Evolutionary conservation across 2,888 invertebrate species (phyloP).

Genomic region (Tethea ocularis): DNA sequence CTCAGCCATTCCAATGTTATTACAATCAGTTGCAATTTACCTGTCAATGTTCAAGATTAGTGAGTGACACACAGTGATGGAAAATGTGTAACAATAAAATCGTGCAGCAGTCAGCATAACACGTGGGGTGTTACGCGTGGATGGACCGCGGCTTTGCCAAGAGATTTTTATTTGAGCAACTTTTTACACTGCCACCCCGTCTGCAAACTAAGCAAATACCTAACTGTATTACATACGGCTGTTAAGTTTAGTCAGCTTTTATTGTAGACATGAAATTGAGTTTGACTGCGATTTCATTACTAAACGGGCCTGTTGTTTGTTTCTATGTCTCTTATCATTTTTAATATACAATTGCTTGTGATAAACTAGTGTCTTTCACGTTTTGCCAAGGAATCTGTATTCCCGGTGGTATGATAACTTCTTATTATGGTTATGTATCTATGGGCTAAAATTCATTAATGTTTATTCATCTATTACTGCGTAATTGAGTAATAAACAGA

Average conservation of each 20-base stretch:
- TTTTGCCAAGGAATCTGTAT: too few relatives aligned
- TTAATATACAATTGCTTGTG: neutral
- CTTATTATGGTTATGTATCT: too few relatives aligned
- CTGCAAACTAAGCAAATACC: conserved; percentile 80
- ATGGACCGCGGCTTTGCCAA: conserved; percentile 52
- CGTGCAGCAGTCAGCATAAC: conserved; percentile 57
- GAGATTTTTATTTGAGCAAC: conserved; percentile 79
- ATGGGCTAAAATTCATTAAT: too few relatives aligned
- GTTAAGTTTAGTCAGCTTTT: conserved; percentile 11
- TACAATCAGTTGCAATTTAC: neutral
- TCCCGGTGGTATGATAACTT: too few relatives aligned
- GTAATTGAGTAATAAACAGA: too few relatives aligned
- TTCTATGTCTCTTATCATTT: neutral
- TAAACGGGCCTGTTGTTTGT: neutral
- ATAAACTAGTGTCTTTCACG: too few relatives aligned
- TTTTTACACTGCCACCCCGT: conserved; percentile 76
- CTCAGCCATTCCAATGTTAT: neutral
- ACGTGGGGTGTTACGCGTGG: conserved; percentile 64
- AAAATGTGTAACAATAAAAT: conserved; percentile 52
- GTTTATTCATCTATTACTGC: too few relatives aligned
- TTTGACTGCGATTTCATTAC: neutral
- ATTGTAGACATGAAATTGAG: neutral
- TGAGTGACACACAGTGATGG: conserved; percentile 23
- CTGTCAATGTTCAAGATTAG: conserved; percentile 4
- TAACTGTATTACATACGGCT: conserved; percentile 47